These are phyloP conservation scores for Noctua fimbriata DNA, from an alignment of 2,888 invertebrate species.

Conservation along the genomic window DNA sequence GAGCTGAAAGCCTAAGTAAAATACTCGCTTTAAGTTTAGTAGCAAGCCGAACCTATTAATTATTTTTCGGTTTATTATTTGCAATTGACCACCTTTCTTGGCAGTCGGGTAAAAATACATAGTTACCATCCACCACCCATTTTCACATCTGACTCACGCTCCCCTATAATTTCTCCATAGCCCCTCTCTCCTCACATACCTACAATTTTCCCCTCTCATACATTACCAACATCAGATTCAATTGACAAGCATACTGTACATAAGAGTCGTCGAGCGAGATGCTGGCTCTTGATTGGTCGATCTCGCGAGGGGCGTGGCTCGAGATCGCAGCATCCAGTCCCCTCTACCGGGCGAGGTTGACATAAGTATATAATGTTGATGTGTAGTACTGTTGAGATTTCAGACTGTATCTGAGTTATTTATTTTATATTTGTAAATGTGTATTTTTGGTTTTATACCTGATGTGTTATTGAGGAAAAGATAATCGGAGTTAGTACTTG, in stretches of 20 bases:
- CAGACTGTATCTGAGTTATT: constrained; percentile 18
- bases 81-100: too few species aligned
- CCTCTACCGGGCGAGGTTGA: constrained; percentile 46
- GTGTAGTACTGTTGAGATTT: constrained; percentile 28
- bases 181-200: constrained; percentile 14
- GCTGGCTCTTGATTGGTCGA: constrained; percentile 74
- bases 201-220: constrained; percentile 48
- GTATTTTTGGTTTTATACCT: not conserved
- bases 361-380: constrained; percentile 39
- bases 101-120: not conserved
- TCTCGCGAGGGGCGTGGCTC: constrained; percentile 73
- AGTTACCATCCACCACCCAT: not conserved
- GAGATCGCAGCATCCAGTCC: constrained; percentile 82
- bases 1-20: too few species aligned
- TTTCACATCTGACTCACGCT: not conserved
- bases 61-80: too few species aligned
- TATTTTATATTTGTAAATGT: not conserved
- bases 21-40: too few species aligned
- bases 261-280: constrained; percentile 64
- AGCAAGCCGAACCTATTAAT: too few species aligned
- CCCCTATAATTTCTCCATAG: constrained; percentile 3
- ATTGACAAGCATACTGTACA: constrained; percentile 47
- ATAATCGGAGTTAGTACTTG: too few species aligned
- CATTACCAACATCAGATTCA: constrained; percentile 28
- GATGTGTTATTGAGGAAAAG: not conserved